Evolutionary conservation across 1,140 invertebrate species (phyloP).

Genomic region (Bombus confusus): DNA sequence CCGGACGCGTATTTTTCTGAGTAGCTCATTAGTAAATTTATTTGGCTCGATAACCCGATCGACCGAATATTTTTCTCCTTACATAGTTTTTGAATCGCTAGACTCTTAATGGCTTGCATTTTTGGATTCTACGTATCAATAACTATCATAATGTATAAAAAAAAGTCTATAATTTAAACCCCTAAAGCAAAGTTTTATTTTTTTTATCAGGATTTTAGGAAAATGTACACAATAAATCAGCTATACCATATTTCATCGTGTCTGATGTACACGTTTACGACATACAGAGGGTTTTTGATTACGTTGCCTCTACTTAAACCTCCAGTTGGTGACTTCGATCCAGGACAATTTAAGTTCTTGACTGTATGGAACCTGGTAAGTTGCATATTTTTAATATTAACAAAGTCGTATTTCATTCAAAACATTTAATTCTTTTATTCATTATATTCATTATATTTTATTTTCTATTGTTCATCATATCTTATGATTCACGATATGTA

Average conservation of each 20-base stretch:
- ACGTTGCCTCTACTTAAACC: constrained; percentile 60
- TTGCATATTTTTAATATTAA: constrained; percentile 43
- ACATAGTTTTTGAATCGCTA: too few species aligned
- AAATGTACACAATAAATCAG: constrained; percentile 36
- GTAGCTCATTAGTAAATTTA: too few species aligned
- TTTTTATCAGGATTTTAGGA: constrained; percentile 30
- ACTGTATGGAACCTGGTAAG: constrained; percentile 84
- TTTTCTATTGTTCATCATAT: not conserved
- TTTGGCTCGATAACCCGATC: too few species aligned
- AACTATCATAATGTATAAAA: too few species aligned
- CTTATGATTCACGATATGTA: not conserved
- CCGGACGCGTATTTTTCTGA: too few species aligned
- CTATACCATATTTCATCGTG: constrained; percentile 68
- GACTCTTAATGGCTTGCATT: too few species aligned
- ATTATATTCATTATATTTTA: not conserved
- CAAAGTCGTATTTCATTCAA: not conserved
- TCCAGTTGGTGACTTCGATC: constrained; percentile 69
- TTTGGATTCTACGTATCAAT: too few species aligned
- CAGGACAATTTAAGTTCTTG: constrained; percentile 82
- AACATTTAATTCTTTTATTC: not conserved
- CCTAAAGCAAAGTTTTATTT: not conserved
- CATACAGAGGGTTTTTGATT: constrained; percentile 66
- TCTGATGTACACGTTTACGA: constrained; percentile 66
- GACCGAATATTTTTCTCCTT: too few species aligned
- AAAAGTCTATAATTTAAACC: too few species aligned